These are phyloP conservation scores for Parauchenoglanis ngamensis DNA, from an alignment of 2,797 vertebrate genomes.

Conservation along the genomic window DNA sequence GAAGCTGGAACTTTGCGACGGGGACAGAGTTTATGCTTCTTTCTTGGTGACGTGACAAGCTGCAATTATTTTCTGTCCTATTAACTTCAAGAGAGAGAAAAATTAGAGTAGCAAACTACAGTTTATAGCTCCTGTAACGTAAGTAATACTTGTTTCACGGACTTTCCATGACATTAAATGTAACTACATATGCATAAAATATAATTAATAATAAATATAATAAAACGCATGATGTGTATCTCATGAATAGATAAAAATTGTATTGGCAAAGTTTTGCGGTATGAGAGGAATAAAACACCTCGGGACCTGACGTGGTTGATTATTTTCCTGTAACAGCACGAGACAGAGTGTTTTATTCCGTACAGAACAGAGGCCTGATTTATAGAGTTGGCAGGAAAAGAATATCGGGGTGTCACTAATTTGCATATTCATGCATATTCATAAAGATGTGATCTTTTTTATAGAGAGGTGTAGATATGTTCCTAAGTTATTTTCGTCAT, in stretches of 20 bases:
- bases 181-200: not conserved
- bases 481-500: not conserved
- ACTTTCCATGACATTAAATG: not conserved
- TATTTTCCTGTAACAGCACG: not conserved
- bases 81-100: not conserved
- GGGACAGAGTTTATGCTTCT: not conserved
- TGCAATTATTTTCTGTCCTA: not conserved
- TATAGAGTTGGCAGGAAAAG: not conserved
- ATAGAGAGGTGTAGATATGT: not conserved
- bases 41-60: not conserved
- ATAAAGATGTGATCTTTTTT: not conserved
- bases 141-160: no score
- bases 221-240: not conserved
- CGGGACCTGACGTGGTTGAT: not conserved
- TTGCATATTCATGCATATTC: constrained; percentile 19
- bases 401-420: not conserved
- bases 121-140: not conserved
- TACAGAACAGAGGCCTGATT: not conserved
- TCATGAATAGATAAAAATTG: not conserved
- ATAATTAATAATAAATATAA: not conserved
- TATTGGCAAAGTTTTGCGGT: not conserved
- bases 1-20: not conserved
- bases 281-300: not conserved
- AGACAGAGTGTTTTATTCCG: not conserved
- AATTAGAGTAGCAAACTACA: not conserved